Conservation (phyloP, 2,888 invertebrate genomes). For the Nebria brevicollis region DNA sequence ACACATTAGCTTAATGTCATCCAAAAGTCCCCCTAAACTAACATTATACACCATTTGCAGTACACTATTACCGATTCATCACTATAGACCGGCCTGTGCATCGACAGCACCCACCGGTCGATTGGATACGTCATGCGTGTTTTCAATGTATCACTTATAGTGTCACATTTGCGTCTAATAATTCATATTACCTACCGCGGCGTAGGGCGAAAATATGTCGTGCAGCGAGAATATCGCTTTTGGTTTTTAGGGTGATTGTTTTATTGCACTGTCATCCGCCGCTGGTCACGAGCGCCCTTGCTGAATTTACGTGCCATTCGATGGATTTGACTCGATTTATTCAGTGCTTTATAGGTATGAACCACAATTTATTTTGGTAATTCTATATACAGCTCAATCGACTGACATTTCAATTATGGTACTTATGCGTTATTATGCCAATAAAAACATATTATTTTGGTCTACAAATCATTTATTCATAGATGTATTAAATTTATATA, state of each 20-base stretch:
- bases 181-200: slow-evolving; percentile 29
- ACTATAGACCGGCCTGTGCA: not conserved
- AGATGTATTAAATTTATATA: too few species aligned
- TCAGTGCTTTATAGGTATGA: not conserved
- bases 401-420: not conserved
- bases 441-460: too few species aligned
- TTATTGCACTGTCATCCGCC: slow-evolving; percentile 36
- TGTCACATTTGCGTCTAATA: slow-evolving; percentile 36
- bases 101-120: slow-evolving; percentile 11
- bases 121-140: slow-evolving; percentile 15
- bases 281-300: slow-evolving; percentile 26
- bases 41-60: slow-evolving; percentile 24
- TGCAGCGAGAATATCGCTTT: slow-evolving; percentile 21
- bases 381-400: not conserved
- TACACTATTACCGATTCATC: not conserved
- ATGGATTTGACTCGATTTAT: slow-evolving; percentile 1
- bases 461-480: too few species aligned
- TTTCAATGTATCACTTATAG: slow-evolving; percentile 39
- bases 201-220: slow-evolving; percentile 29
- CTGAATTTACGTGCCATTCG: slow-evolving; percentile 17
- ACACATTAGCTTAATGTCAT: slow-evolving; percentile 38
- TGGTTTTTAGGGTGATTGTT: slow-evolving; percentile 40
- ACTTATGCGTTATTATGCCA: not conserved
- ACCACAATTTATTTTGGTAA: not conserved
- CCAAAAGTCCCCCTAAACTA: slow-evolving; percentile 27